Base-by-base conservation (phyloP, 1,140 invertebrate species). In the Chelonus insularis region DNA sequence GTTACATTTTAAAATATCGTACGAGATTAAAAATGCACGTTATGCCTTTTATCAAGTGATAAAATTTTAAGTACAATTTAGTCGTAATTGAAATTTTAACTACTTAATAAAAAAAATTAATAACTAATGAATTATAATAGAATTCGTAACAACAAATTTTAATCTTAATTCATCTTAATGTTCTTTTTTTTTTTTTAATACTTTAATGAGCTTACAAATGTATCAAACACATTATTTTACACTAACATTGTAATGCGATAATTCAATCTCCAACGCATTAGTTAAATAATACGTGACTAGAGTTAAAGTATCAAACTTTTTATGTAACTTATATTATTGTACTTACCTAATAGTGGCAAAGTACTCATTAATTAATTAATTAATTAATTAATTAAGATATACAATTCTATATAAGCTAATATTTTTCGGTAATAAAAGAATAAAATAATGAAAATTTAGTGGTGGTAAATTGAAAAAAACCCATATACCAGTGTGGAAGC, bases 361-460 rank as follows among this genome's bases (percentile, higher is more conserved):
- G 50, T 52, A 52, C 32, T 52, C 12, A n/a, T n/a, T n/a, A n/a
- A n/a, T n/a, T n/a, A n/a, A n/a, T n/a, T n/a, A n/a, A n/a, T 29
- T 18, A 34, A 36, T 37, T 34, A 52, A 36, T 12, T 18, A n/a
- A 36, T 18, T 6, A 52, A 36, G 16, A 34, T 36, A 36, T 52
- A 50, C 47, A 12, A 5, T 11, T 36, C 50, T 52, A 37, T 52
- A 36, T 52, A 16, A 36, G 32, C 50, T 52, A 12, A 52, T 52
- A 52, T 52, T 52, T 39, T 52, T 36, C 50, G 50, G 50, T 36
- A 52, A 52, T 52, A 52, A 52, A 52, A 52, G 7, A 45, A 45
- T 16, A 21, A 45, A 45, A 52, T 25, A 52, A 7, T 12, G 1
- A 25, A 29, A 51, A 18, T 34, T 18, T 5, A 18, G 36, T 34